Percentiles rank a stretch among this genome's conserved stretches.
phyloP scores from a whole-genome alignment of 2,797 vertebrate genomes.

The Takifugu rubripes region DNA sequence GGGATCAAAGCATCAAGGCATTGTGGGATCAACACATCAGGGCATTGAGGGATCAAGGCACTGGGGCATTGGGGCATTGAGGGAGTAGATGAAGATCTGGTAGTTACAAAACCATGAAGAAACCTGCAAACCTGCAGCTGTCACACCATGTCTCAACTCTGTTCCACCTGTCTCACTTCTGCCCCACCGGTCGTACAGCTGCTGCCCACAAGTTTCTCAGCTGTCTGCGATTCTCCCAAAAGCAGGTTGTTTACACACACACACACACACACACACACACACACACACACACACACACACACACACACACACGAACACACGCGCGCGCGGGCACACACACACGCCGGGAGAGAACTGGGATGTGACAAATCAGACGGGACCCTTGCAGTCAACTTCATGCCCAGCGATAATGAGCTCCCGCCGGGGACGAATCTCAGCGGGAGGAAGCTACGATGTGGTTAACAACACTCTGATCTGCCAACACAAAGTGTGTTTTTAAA shows the following conservation, averaged over 20 bases:
- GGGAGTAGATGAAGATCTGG: constrained; percentile 29
- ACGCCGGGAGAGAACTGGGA: constrained; percentile 31
- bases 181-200: not conserved
- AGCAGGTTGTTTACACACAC: constrained; percentile 25
- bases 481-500: constrained; percentile 7
- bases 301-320: constrained; percentile 10
- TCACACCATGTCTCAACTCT: too few species aligned
- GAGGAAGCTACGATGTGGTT: constrained; percentile 20
- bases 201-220: not conserved
- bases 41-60: too few species aligned
- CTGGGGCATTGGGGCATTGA: constrained; percentile 18
- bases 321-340: constrained; percentile 10
- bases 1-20: too few species aligned
- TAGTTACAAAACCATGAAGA: constrained; percentile 18
- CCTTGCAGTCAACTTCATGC: constrained; percentile 68
- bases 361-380: constrained; percentile 67
- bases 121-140: constrained; percentile 15
- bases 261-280: too few species aligned
- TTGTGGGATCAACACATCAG: too few species aligned
- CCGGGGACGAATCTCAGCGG: constrained; percentile 58
- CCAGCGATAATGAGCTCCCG: constrained; percentile 79
- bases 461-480: constrained; percentile 42
- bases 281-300: constrained; percentile 5
- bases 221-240: constrained; percentile 45
- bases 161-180: constrained; percentile 3